These are phyloP conservation scores for Tetropium fuscum DNA, from an alignment of 2,888 invertebrate genomes.

Conservation along the genomic window DNA sequence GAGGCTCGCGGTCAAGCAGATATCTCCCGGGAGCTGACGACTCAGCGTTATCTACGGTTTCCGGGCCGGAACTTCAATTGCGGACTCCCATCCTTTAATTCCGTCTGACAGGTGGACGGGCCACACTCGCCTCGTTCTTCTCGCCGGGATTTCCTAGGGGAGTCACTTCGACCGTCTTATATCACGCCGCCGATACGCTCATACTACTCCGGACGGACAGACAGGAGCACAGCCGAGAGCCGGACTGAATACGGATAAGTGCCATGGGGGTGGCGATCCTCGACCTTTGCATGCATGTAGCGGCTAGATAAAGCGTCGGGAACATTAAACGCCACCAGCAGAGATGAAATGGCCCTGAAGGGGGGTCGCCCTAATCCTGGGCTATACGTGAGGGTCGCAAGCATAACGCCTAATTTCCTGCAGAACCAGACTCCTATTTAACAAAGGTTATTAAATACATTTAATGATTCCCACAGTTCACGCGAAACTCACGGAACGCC, in stretches of 20 bases:
- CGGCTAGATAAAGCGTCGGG: conserved; percentile 60
- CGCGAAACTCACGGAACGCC: too few relatives aligned
- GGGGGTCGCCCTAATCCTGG: conserved; percentile 54
- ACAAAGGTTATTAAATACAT: conserved; percentile 2
- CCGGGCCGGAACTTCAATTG: conserved; percentile 59
- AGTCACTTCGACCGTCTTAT: conserved; percentile 60
- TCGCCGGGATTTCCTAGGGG: conserved; percentile 62
- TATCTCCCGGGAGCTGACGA: conserved; percentile 57
- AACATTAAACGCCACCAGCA: conserved; percentile 56
- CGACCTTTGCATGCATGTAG: conserved; percentile 68
- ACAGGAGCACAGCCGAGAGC: conserved; percentile 11
- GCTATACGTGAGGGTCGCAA: conserved; percentile 54
- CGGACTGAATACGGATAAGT: conserved; percentile 66
- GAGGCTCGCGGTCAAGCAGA: conserved; percentile 59
- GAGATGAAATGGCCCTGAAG: conserved; percentile 56
- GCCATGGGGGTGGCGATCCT: conserved; percentile 68
- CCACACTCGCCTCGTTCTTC: conserved; percentile 52
- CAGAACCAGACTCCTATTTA: conserved; percentile 15
- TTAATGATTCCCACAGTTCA: background rate
- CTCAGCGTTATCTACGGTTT: conserved; percentile 63
- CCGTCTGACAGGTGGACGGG: conserved; percentile 70
- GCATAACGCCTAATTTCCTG: conserved; percentile 45
- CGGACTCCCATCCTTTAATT: conserved; percentile 70
- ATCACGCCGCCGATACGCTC: conserved; percentile 62
- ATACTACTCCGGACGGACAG: conserved; percentile 35